Evolutionary conservation across 2,797 vertebrate genomes (phyloP).

Genomic region (Centroberyx gerrardi): DNA sequence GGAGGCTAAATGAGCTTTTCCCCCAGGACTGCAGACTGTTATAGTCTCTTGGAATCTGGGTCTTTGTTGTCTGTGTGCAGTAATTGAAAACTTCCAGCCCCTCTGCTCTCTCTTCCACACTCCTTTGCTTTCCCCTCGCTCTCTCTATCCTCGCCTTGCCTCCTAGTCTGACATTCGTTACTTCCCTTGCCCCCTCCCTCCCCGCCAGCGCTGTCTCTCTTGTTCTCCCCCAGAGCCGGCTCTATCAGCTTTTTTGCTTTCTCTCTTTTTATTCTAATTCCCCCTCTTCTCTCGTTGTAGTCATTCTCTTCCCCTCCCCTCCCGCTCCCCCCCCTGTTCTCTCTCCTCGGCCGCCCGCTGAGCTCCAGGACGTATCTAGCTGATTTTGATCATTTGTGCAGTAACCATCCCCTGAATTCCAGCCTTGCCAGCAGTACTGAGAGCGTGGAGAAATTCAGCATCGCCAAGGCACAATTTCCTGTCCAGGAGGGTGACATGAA

Average conservation of each 20-base stretch:
- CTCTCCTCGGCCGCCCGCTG: constrained; percentile 54
- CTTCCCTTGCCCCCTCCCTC: constrained; percentile 44
- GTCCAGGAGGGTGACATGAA: constrained; percentile 68
- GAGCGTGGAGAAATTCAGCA: constrained; percentile 45
- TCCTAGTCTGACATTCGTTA: constrained; percentile 42
- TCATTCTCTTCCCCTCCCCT: constrained; percentile 47
- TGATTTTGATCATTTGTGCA: constrained; percentile 73
- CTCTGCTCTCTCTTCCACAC: constrained; percentile 34
- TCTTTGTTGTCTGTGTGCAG: constrained; percentile 83
- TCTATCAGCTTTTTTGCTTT: constrained; percentile 40
- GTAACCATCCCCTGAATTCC: constrained; percentile 61
- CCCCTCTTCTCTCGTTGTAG: constrained; percentile 75
- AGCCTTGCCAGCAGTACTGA: constrained; percentile 37
- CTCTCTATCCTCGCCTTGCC: constrained; percentile 53
- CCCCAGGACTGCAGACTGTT: constrained; percentile 79
- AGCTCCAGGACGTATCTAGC: constrained; percentile 71
- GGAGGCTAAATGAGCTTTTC: constrained; percentile 81
- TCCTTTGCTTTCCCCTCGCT: constrained; percentile 46
- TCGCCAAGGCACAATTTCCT: constrained; percentile 1
- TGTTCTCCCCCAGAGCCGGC: constrained; percentile 14
- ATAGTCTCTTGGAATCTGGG: constrained; percentile 82
- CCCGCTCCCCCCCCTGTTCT: neutral
- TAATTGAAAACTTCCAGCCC: constrained; percentile 86
- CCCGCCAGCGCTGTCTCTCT: constrained; percentile 36
- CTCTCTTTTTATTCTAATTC: constrained; percentile 61